Evolutionary conservation across 2,888 invertebrate species (phyloP).

Genomic region (Melinaea marsaeus): DNA sequence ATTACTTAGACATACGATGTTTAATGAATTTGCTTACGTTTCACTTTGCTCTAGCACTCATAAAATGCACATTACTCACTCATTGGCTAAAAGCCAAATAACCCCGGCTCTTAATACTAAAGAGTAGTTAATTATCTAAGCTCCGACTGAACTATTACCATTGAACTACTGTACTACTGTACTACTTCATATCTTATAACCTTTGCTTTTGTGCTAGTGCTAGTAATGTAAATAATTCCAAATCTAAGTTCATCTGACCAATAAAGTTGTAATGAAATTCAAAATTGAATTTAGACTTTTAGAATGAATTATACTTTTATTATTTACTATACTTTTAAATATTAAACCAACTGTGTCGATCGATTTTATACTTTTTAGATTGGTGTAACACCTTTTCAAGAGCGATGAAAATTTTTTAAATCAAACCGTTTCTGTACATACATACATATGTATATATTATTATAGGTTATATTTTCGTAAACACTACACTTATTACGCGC

Average conservation of each 20-base stretch:
- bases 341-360: too few relatives aligned
- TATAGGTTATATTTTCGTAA: neutral
- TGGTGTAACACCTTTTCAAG: too few relatives aligned
- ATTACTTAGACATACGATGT: neutral
- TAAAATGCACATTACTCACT: neutral
- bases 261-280: too few relatives aligned
- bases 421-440: neutral
- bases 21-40: constrained; percentile 1
- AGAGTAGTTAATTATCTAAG: constrained; percentile 62
- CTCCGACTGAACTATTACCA: neutral
- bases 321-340: too few relatives aligned
- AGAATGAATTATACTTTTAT: too few relatives aligned
- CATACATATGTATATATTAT: neutral
- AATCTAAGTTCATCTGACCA: too few relatives aligned
- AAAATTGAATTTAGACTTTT: too few relatives aligned
- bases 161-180: neutral
- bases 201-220: too few relatives aligned
- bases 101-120: constrained; percentile 54
- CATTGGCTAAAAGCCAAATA: constrained; percentile 51
- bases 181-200: too few relatives aligned
- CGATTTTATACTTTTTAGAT: too few relatives aligned
- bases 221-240: too few relatives aligned
- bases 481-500: neutral
- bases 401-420: too few relatives aligned
- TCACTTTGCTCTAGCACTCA: neutral